Base-by-base conservation (phyloP, 2,797 vertebrate genomes). In the Schizopygopsis pylzovi region DNA sequence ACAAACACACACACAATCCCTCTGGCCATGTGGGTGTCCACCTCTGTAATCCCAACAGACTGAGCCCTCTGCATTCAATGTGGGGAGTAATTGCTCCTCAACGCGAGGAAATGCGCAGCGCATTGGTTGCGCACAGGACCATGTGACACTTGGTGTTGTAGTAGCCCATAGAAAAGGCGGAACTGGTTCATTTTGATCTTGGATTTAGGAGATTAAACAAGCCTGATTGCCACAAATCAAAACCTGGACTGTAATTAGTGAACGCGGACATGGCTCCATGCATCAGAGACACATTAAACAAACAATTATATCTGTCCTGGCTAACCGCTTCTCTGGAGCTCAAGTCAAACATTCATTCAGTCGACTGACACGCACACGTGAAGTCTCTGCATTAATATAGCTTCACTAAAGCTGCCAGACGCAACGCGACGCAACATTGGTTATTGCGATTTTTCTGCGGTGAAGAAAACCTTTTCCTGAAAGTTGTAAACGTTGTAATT, bases 241-340 rank as follows among this genome's bases (percentile, higher is more conserved):
- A 87, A 79, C 49, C 65, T 81, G 25, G 80, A 63, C 39, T 88
- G 87, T 94, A 92, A 93, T 94, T 94, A 92, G 89, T 89, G 91
- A 92, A 92, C 91, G 89, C 91, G 90, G 93, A 89, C 93, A 90
- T 90, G 90, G 92, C 52, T 71, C 18, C 37, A 79, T 92, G 93
- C 92, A 93, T 93, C 91, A 91, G 92, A 92, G 92, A 92, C 91
- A 93, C 92, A 94, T 94, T 93, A 95, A 95, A 94, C 93, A 88
- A 88, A 90, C 87, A 93, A 93, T 94, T 93, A 94, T 85, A 86
- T 67, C 90, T 90, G 92, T 92, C 91, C 77, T 9, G 16, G 13
- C 6, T 67, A 76, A 28, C 76, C 70, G 87, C 85, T 90, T 88
- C 86, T 92, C 90, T 89, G 92, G 90, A 39, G 85, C 90, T 89